These are phyloP conservation scores for Jacana jacana DNA, from an alignment of 2,113 vertebrate genomes.

Conservation along the genomic window DNA sequence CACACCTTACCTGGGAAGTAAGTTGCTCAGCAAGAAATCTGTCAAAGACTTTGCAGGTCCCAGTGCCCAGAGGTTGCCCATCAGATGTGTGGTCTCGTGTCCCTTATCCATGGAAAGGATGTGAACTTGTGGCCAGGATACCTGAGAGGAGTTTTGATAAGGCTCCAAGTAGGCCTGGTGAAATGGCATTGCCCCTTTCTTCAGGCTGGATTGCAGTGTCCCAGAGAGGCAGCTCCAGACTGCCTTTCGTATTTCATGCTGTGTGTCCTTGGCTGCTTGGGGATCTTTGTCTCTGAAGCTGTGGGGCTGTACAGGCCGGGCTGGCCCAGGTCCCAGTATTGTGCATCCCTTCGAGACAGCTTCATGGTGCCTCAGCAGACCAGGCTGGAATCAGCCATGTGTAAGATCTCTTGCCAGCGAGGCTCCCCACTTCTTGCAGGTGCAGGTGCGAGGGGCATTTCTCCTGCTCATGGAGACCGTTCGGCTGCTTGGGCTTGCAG, in stretches of 20 bases:
- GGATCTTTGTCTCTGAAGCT: background rate
- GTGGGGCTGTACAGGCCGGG: background rate
- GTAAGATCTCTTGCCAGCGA: background rate
- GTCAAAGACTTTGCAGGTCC: background rate
- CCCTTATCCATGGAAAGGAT: background rate
- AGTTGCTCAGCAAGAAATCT: background rate
- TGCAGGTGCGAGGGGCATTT: constrained; percentile 78
- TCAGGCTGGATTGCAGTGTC: background rate
- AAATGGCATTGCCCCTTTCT: background rate
- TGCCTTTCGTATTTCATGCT: background rate
- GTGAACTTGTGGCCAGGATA: background rate
- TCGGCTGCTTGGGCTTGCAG: constrained; percentile 80
- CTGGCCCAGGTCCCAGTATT: background rate
- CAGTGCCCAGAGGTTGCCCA: background rate
- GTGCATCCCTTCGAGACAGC: background rate
- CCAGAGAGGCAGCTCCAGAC: background rate
- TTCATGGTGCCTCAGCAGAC: background rate
- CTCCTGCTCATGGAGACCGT: constrained; percentile 80
- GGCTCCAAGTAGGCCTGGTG: background rate
- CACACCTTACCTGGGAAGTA: background rate
- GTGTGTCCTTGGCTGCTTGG: background rate
- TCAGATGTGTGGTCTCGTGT: background rate
- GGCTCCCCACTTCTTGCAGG: constrained; percentile 47
- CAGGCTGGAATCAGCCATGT: background rate
- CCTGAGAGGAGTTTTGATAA: background rate